These are phyloP conservation scores for Sebastes taczanowskii DNA, from an alignment of 2,797 vertebrate species.

Conservation along the genomic window DNA sequence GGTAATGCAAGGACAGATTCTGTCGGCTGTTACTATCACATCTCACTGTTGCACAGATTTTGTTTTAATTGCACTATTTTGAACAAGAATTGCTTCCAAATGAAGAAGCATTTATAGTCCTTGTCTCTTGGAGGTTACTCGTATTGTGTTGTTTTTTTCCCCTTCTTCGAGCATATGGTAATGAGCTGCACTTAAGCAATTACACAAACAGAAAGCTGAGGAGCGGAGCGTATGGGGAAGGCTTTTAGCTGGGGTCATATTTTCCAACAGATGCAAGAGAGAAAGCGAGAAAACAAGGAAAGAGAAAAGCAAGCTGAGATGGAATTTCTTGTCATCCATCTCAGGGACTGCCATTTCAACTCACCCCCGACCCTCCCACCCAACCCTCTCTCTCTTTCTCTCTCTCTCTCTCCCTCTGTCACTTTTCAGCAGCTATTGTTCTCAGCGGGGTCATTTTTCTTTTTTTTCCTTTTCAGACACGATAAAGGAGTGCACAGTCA, in stretches of 20 bases:
- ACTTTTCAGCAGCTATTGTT: slow-evolving; percentile 68
- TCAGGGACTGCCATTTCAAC: slow-evolving; percentile 26
- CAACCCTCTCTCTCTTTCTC: neutral
- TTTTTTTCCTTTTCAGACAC: slow-evolving; percentile 44
- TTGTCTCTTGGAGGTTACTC: slow-evolving; percentile 18
- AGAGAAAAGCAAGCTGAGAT: slow-evolving; percentile 27
- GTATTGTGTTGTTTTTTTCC: neutral
- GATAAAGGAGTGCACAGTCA: slow-evolving; percentile 60
- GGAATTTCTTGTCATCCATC: slow-evolving; percentile 55
- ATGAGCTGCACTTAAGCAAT: slow-evolving; percentile 61
- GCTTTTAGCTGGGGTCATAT: slow-evolving; percentile 54
- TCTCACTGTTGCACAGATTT: neutral
- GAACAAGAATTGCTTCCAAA: slow-evolving; percentile 11
- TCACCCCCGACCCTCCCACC: neutral
- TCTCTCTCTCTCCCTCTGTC: slow-evolving; percentile 22
- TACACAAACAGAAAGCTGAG: slow-evolving; percentile 52
- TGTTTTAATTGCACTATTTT: slow-evolving; percentile 35
- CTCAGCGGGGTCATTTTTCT: slow-evolving; percentile 50
- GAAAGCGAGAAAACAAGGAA: neutral
- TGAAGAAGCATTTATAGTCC: slow-evolving; percentile 5
- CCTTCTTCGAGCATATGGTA: slow-evolving; percentile 11
- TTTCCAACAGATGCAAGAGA: slow-evolving; percentile 34
- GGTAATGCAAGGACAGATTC: neutral
- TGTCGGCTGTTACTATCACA: neutral
- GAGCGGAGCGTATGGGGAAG: slow-evolving; percentile 8